These are phyloP conservation scores for Drosophila gunungcola DNA, from an alignment of 1,140 invertebrate genomes.

Conservation along the genomic window DNA sequence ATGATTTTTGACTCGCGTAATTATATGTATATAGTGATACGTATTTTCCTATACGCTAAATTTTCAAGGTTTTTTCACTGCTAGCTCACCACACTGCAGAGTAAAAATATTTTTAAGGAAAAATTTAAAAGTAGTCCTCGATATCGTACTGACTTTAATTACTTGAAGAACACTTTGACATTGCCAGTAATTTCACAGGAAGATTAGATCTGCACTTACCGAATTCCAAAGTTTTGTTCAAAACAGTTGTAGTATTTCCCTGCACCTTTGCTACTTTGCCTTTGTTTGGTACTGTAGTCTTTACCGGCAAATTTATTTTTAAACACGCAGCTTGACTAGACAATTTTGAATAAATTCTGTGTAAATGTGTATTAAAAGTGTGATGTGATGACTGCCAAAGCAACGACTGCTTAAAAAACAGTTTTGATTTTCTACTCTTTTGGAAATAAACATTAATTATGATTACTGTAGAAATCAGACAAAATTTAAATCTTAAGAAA, in stretches of 20 bases:
- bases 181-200: neutral
- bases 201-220: constrained; percentile 4
- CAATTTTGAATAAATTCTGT: constrained; percentile 23
- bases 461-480: too few relatives aligned
- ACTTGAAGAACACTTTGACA: constrained; percentile 5
- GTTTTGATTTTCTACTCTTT: neutral
- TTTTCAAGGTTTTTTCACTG: neutral
- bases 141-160: constrained; percentile 5
- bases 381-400: constrained; percentile 21
- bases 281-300: constrained; percentile 6
- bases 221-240: neutral
- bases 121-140: constrained; percentile 5
- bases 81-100: constrained; percentile 2
- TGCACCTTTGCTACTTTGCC: neutral
- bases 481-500: too few relatives aligned
- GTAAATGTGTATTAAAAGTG: constrained; percentile 1
- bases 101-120: constrained; percentile 12
- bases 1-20: too few relatives aligned
- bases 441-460: too few relatives aligned
- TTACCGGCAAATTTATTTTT: constrained; percentile 6
- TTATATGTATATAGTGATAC: too few relatives aligned
- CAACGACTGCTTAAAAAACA: constrained; percentile 18
- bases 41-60: too few relatives aligned
- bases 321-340: constrained; percentile 28
- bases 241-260: too few relatives aligned